These are phyloP conservation scores for Heliconius hortense DNA, from an alignment of 2,888 invertebrate genomes.

Conservation along the genomic window DNA sequence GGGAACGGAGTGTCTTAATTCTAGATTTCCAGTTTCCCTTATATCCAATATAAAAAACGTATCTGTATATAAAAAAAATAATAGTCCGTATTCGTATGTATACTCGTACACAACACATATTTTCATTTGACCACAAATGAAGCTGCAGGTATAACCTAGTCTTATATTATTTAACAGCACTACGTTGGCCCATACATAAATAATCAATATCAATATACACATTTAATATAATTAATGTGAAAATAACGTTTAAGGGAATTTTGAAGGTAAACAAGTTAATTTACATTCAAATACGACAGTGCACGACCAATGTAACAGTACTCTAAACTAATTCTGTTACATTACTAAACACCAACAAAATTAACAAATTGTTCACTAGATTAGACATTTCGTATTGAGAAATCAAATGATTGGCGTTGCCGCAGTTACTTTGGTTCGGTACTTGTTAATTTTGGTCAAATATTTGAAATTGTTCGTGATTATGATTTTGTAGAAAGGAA, in stretches of 20 bases:
- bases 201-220: neutral
- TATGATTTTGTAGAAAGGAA: conserved; percentile 10
- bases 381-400: conserved; percentile 25
- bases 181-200: neutral
- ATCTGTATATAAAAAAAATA: no score
- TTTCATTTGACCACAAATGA: no score
- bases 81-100: no score
- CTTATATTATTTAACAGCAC: neutral
- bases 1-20: no score
- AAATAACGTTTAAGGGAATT: conserved; percentile 16
- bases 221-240: conserved; percentile 11
- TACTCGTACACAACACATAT: no score
- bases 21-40: no score
- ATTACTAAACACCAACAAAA: conserved; percentile 30
- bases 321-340: conserved; percentile 27
- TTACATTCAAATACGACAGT: conserved; percentile 25
- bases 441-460: conserved; percentile 21
- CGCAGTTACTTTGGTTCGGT: neutral
- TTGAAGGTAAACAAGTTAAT: conserved; percentile 30
- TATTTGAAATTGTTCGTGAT: conserved; percentile 12
- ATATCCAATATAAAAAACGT: no score
- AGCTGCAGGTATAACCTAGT: no score
- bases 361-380: conserved; percentile 37
- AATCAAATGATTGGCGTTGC: conserved; percentile 25
- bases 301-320: conserved; percentile 13